Conservation (phyloP, 2,113 vertebrate species). For the Uropsilus gracilis region DNA sequence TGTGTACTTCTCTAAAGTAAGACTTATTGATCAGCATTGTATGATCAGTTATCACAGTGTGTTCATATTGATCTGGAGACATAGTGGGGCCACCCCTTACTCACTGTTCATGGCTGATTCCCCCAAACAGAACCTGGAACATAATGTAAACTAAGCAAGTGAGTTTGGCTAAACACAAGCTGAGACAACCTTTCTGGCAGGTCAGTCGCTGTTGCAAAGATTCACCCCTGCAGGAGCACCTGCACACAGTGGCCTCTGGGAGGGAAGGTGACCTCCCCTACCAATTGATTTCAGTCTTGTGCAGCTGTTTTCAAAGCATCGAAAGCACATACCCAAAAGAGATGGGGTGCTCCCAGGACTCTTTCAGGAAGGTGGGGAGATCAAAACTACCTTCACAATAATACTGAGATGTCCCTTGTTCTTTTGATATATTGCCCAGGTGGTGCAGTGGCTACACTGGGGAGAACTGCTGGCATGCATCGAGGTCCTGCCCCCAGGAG, state of each 20-base stretch:
- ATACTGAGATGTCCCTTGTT: not conserved
- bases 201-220: not conserved
- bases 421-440: not conserved
- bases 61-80: not conserved
- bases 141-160: not conserved
- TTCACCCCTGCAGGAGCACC: not conserved
- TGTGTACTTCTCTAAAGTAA: not conserved
- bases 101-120: not conserved
- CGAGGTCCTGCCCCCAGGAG: not conserved
- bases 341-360: not conserved
- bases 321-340: not conserved
- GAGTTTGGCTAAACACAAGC: not conserved
- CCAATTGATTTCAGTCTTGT: not conserved
- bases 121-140: not conserved
- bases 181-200: not conserved
- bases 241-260: not conserved
- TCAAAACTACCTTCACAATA: not conserved
- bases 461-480: not conserved
- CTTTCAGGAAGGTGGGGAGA: not conserved
- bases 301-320: not conserved
- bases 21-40: not conserved
- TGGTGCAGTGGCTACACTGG: not conserved
- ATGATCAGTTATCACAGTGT: not conserved
- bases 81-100: not conserved
- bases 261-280: not conserved